Conservation (phyloP, 2,888 invertebrate species). For the Cryptophagus acutangulus region DNA sequence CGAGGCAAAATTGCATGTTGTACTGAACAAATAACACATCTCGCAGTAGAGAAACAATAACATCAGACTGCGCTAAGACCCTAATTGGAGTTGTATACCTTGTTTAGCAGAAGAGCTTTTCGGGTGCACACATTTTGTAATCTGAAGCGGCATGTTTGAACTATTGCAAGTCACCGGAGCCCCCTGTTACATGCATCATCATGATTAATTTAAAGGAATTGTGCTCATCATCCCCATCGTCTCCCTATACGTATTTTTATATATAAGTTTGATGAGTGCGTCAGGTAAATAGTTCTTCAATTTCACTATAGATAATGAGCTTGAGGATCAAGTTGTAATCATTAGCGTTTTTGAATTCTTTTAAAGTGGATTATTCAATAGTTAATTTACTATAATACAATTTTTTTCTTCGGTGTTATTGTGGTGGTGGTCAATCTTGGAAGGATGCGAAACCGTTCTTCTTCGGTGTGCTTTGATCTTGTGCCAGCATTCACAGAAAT, state of each 20-base stretch:
- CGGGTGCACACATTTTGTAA: constrained; percentile 19
- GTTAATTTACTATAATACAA: too few species aligned
- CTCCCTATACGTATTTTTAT: too few species aligned
- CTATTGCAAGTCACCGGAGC: constrained; percentile 9
- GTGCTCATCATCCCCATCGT: constrained; percentile 31
- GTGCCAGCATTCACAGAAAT: too few species aligned
- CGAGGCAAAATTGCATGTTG: constrained; percentile 13
- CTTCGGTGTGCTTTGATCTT: too few species aligned
- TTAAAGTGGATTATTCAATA: too few species aligned
- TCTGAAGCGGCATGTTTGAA: constrained; percentile 31
- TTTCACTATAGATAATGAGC: background rate
- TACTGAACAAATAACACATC: constrained; percentile 12
- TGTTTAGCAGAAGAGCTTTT: constrained; percentile 29
- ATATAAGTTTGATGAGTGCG: too few species aligned
- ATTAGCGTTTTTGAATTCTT: too few species aligned
- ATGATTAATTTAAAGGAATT: constrained; percentile 39
- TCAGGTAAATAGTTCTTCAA: too few species aligned
- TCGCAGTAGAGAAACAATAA: constrained; percentile 27
- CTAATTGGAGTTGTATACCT: constrained; percentile 33
- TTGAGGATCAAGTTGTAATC: background rate
- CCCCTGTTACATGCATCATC: constrained; percentile 38
- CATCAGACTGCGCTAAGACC: constrained; percentile 25
- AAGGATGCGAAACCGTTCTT: too few species aligned
- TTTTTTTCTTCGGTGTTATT: too few species aligned
- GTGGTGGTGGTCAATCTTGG: too few species aligned